Percentiles rank a stretch among this genome's conserved stretches.
Evolutionary conservation across 2,797 vertebrate species (phyloP).

Genomic region (Chelmon rostratus): DNA sequence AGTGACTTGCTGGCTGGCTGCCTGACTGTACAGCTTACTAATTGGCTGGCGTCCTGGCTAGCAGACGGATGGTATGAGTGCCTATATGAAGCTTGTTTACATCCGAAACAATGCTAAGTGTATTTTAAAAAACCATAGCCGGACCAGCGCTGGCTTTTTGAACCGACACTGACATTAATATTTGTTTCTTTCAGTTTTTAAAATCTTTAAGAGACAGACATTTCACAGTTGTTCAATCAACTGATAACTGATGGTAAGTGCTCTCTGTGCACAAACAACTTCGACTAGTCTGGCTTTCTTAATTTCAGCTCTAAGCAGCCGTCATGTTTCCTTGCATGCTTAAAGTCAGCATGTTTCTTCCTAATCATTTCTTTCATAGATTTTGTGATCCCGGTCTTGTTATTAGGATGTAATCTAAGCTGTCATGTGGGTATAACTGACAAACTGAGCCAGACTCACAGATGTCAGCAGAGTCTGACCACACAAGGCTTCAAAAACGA

Average conservation of each 20-base stretch:
- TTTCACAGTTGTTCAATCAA: background rate
- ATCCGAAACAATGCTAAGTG: constrained; percentile 33
- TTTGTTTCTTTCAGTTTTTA: background rate
- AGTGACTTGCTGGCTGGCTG: constrained; percentile 71
- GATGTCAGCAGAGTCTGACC: too few species aligned
- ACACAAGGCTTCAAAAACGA: too few species aligned
- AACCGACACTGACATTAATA: background rate
- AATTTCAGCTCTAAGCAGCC: background rate
- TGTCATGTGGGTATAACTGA: background rate
- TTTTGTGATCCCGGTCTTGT: background rate
- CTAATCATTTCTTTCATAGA: background rate
- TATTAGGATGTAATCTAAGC: background rate
- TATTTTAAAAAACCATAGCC: constrained; percentile 14
- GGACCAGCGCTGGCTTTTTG: background rate
- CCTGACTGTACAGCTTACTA: constrained; percentile 71
- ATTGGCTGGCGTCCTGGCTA: constrained; percentile 61
- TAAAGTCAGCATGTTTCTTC: constrained; percentile 2
- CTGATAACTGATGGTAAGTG: background rate
- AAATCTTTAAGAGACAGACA: background rate
- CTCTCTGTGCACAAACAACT: too few species aligned
- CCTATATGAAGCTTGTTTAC: constrained; percentile 62
- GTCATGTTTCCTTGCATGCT: background rate
- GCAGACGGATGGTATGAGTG: constrained; percentile 47
- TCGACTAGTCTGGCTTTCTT: background rate
- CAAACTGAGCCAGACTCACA: too few species aligned